Conservation (phyloP, 1,140 invertebrate species). For the Nephotettix cincticeps region DNA sequence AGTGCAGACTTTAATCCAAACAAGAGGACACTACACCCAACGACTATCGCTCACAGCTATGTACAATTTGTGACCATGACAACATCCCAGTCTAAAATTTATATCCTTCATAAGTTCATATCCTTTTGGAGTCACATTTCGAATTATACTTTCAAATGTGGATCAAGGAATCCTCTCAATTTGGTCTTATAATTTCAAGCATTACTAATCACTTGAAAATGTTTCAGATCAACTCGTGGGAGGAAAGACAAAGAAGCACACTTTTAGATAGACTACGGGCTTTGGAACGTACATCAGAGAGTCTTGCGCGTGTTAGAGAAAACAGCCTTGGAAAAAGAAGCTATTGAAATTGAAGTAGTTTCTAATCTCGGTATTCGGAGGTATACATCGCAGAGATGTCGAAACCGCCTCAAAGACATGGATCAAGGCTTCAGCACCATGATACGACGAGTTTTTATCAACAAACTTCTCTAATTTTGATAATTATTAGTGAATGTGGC, state of each 20-base stretch:
- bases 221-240: constrained; percentile 43
- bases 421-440: constrained; percentile 61
- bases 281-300: constrained; percentile 63
- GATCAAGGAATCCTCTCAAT: too few species aligned
- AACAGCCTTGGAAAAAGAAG: constrained; percentile 75
- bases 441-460: constrained; percentile 61
- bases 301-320: constrained; percentile 67
- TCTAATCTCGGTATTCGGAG: constrained; percentile 63
- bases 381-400: constrained; percentile 60
- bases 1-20: too few species aligned
- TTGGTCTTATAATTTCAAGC: too few species aligned
- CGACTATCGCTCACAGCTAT: too few species aligned
- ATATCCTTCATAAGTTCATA: too few species aligned
- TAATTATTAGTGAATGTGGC: constrained; percentile 62
- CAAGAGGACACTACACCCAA: too few species aligned
- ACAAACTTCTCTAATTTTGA: constrained; percentile 67
- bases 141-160: too few species aligned
- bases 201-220: too few species aligned
- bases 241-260: constrained; percentile 52
- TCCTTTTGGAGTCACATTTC: too few species aligned
- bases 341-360: constrained; percentile 74
- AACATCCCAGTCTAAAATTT: too few species aligned
- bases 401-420: constrained; percentile 59
- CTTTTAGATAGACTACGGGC: constrained; percentile 57
- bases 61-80: too few species aligned